Base-by-base conservation (phyloP, 1,140 invertebrate species). In the Drosophila bifasciata region DNA sequence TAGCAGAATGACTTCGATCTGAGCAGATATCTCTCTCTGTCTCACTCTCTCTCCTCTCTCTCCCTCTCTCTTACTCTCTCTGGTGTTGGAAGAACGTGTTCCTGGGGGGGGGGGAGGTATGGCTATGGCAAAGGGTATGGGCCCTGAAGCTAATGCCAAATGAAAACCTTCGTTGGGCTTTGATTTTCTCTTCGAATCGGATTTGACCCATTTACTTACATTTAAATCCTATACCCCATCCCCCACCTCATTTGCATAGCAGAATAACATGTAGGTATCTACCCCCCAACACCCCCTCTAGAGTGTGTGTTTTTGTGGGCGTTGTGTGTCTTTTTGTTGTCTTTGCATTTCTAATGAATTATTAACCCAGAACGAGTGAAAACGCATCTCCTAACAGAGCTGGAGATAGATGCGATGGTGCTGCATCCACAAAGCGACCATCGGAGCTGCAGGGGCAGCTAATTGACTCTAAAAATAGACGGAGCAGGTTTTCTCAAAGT, bases 381-480 rank as follows among this genome's bases (percentile, higher is more conserved):
- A 84, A 84, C 55, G 79, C 79, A 78, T 70, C 60, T 44, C 32
- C 32, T 1, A 32, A 13, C 4, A 13, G 11, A 25, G 23, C 6
- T 52, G 58, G 16, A 16, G 41, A 48, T 21, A 36, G 50, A 58
- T 9, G 25, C 17, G 5, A 17, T 41, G 21, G 32, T 0, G 21
- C 39, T 41, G 50, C 52, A 49, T 53, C 40, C 9, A 40, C 16
- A 39, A 44, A 41, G n/a, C 49, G 41, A 43, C 15, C 15, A 57
- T 21, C 57, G 40, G n/a, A n/a, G 53, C 21, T 43, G 69, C 57
- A 85, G 3, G 19, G 3, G 19, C 19, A 67, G 71, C 77, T 85
- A 85, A 85, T 85, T 85, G 83, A 84, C 68, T 85, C 83, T 85
- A 85, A 86, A 85, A 85, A 85, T 85, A 85, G 77, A 67, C 63